Percentiles rank a stretch among this genome's conserved stretches.
Conservation (phyloP, 2,113 vertebrate genomes). For the Tylochromis polylepis region DNA sequence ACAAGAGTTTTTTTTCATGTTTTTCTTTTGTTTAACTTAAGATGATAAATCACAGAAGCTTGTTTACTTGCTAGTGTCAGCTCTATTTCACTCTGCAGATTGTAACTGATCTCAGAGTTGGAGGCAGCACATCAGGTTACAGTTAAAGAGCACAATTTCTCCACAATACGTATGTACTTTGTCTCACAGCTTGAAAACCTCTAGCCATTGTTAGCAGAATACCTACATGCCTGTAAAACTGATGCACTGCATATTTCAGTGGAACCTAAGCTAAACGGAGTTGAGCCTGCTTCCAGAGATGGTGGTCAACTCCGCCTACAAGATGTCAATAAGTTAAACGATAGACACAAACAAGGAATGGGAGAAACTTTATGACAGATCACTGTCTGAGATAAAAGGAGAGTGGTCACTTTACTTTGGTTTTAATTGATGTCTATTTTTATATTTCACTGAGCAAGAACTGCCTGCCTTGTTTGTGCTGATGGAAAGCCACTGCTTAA, state of each 20-base stretch:
- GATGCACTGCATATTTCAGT: background rate
- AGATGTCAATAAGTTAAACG: background rate
- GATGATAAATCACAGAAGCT: background rate
- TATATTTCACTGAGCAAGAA: background rate
- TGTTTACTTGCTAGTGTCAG: background rate
- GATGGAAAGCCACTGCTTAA: background rate
- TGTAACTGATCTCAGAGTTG: background rate
- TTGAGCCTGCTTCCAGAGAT: background rate
- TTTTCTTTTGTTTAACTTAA: background rate
- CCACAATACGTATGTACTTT: background rate
- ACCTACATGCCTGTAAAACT: background rate
- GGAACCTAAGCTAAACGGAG: background rate
- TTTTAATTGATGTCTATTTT: background rate
- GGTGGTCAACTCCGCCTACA: background rate
- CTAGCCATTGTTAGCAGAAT: background rate
- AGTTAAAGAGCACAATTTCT: background rate
- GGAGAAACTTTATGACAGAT: background rate
- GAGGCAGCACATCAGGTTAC: background rate
- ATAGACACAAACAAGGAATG: background rate
- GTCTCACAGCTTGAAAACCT: background rate
- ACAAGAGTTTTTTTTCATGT: accelerated
- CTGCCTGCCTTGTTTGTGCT: background rate
- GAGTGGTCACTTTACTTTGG: background rate
- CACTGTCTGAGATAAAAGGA: background rate
- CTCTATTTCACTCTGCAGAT: background rate